Conservation (phyloP, 2,888 invertebrate species). For the Spialia ferax region DNA sequence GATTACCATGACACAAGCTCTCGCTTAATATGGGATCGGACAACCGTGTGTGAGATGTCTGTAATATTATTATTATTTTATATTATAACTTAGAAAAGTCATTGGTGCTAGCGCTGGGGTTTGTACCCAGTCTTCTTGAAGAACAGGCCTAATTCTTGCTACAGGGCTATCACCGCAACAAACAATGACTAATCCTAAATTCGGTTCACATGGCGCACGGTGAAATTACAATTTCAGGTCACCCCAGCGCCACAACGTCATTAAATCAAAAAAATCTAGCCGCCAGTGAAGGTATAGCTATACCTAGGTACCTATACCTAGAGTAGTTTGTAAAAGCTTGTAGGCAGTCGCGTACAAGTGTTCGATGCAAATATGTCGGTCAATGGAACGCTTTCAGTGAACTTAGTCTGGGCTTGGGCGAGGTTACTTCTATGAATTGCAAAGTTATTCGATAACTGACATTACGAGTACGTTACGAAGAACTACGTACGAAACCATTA, state of each 20-base stretch:
- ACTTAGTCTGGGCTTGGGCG: constrained; percentile 18
- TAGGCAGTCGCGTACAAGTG: background rate
- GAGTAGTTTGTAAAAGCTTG: background rate
- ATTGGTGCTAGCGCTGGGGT: too few relatives aligned
- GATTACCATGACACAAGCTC: too few relatives aligned
- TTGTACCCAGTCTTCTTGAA: too few relatives aligned
- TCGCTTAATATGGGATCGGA: too few relatives aligned
- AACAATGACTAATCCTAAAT: background rate
- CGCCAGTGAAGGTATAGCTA: background rate
- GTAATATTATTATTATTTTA: too few relatives aligned
- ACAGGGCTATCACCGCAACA: too few relatives aligned
- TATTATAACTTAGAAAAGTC: too few relatives aligned
- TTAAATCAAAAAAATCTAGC: background rate
- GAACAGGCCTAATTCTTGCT: too few relatives aligned
- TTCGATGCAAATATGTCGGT: constrained; percentile 26
- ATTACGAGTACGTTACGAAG: background rate
- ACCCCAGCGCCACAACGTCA: background rate
- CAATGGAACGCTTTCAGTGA: constrained; percentile 22
- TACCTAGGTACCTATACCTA: background rate
- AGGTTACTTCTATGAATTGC: constrained; percentile 14
- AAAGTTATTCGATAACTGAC: constrained; percentile 3
- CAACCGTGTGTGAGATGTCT: too few relatives aligned
- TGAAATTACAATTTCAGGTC: background rate
- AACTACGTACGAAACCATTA: background rate
- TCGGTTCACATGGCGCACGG: background rate